These are phyloP conservation scores for Cynoglossus semilaevis DNA, from an alignment of 2,113 vertebrate genomes.

Conservation along the genomic window DNA sequence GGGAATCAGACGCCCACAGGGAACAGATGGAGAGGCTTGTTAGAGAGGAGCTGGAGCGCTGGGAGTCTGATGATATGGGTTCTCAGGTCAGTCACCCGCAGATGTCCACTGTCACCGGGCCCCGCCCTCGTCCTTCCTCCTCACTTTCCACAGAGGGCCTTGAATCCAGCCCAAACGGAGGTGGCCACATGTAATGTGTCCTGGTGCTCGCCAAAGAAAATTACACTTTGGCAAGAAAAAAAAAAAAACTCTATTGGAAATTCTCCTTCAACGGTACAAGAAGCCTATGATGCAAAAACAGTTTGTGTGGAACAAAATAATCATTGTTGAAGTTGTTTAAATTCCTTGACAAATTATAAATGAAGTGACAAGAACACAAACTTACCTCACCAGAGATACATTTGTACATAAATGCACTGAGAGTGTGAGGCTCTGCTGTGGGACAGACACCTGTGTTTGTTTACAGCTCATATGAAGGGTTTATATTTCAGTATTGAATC, in stretches of 20 bases:
- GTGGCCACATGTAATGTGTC: slow-evolving; percentile 71
- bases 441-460: slow-evolving; percentile 5
- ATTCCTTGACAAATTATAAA: slow-evolving; percentile 10
- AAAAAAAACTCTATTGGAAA: slow-evolving; percentile 23
- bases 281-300: slow-evolving; percentile 6
- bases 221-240: slow-evolving; percentile 11
- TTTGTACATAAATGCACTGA: slow-evolving; percentile 38
- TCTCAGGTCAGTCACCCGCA: slow-evolving; percentile 85
- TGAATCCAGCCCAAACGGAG: slow-evolving; percentile 66
- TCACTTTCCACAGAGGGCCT: slow-evolving; percentile 85
- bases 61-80: slow-evolving; percentile 87
- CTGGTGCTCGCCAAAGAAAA: slow-evolving; percentile 6
- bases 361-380: slow-evolving; percentile 17
- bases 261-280: neutral
- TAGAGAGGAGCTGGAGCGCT: slow-evolving; percentile 90
- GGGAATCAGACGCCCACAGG: slow-evolving; percentile 83
- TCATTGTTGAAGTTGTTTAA: slow-evolving; percentile 15
- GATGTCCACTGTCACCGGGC: slow-evolving; percentile 74
- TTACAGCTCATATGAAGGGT: slow-evolving; percentile 8
- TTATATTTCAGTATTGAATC: slow-evolving; percentile 4
- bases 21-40: slow-evolving; percentile 94
- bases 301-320: slow-evolving; percentile 24
- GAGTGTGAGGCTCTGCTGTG: slow-evolving; percentile 13
- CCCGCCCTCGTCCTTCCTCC: slow-evolving; percentile 80
- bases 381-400: slow-evolving; percentile 25